Conservation (phyloP, 64 coral and sea anemone species). For the Montipora sp. region DNA sequence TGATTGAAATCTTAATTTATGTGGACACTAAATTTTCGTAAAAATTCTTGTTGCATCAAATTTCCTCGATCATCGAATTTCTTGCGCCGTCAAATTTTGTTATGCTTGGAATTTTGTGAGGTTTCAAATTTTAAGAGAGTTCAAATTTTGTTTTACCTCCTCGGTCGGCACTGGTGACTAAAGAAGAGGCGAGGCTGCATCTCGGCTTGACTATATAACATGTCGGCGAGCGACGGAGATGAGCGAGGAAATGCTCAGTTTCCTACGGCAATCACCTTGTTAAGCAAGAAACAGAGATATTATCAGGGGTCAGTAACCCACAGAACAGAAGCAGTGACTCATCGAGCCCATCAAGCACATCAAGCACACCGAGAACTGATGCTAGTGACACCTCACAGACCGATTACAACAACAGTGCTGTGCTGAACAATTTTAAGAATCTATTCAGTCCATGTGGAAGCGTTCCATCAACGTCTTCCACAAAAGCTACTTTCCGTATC, state of each 20-base stretch:
- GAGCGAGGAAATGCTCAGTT: neutral
- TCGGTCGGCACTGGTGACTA: neutral
- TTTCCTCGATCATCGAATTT: neutral
- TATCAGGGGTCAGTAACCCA: neutral
- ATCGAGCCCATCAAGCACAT: neutral
- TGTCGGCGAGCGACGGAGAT: neutral
- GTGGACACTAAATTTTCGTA: neutral
- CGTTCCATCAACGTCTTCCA: slow-evolving; percentile 7
- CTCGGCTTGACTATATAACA: neutral
- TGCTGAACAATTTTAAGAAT: slow-evolving; percentile 6
- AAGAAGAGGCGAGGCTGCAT: neutral
- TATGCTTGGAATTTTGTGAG: neutral
- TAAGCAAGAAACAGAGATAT: neutral
- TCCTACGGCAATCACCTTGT: neutral
- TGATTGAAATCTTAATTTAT: neutral
- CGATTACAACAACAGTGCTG: neutral
- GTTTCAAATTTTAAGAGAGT: neutral
- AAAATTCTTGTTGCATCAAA: neutral
- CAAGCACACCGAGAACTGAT: neutral
- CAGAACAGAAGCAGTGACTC: neutral
- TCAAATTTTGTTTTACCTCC: neutral
- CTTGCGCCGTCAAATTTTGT: neutral
- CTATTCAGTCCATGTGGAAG: slow-evolving; percentile 10
- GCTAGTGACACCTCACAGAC: neutral
- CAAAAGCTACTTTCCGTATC: neutral